These are phyloP conservation scores for Schlechtendalia chinensis DNA, from an alignment of 1,140 invertebrate genomes.

Conservation along the genomic window DNA sequence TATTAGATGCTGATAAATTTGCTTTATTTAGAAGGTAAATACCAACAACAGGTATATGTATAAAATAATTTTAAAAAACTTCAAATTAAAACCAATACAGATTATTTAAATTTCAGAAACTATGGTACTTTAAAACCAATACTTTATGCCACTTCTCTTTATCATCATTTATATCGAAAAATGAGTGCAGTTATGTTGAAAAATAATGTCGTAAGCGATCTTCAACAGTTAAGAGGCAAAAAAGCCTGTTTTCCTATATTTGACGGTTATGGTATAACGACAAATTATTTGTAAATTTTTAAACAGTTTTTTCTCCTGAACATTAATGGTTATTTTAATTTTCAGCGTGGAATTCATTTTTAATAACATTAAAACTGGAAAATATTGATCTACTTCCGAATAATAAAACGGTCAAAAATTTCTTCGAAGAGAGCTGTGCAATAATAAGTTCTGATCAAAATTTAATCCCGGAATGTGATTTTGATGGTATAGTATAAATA, in stretches of 20 bases:
- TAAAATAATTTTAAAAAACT: not conserved
- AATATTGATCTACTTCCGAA: conserved; percentile 19
- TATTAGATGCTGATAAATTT: conserved; percentile 24
- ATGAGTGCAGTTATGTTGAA: conserved; percentile 30
- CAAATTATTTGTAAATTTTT: not conserved
- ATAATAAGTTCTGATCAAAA: conserved; percentile 35
- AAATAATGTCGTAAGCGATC: not conserved
- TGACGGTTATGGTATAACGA: conserved; percentile 37
- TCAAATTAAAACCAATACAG: not conserved
- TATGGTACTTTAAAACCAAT: conserved; percentile 8
- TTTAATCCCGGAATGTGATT: conserved; percentile 11
- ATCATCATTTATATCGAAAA: conserved; percentile 41
- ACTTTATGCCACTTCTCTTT: conserved; percentile 33
- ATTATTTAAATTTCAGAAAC: conserved; percentile 7
- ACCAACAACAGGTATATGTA: too few relatives aligned
- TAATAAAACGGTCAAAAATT: conserved; percentile 42
- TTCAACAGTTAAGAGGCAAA: conserved; percentile 26
- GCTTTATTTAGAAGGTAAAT: conserved; percentile 31
- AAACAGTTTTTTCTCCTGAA: not conserved
- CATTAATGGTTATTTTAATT: conserved; percentile 12
- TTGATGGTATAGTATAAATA: conserved; percentile 17
- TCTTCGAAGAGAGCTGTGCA: conserved; percentile 40
- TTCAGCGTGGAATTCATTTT: conserved; percentile 63
- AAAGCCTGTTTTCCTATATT: conserved; percentile 33
- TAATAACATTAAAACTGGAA: conserved; percentile 55